Evolutionary conservation across 1,140 invertebrate genomes (phyloP).

Genomic region (Eriocheir sinensis): DNA sequence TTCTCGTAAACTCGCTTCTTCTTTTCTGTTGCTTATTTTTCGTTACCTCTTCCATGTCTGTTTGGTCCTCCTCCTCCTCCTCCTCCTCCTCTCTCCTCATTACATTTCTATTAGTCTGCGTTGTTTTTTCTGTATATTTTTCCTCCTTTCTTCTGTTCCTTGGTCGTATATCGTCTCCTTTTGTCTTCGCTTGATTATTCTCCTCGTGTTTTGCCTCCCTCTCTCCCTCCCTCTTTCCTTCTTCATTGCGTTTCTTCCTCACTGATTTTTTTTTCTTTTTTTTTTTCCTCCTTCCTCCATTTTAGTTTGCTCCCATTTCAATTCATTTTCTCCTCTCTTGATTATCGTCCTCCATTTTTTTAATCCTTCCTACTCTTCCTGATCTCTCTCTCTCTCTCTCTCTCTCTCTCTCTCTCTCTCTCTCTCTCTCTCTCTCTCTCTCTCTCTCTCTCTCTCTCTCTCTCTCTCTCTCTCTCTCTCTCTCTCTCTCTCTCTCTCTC

Average conservation of each 20-base stretch:
- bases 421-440: background rate
- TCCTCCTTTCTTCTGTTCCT: background rate
- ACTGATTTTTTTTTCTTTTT: background rate
- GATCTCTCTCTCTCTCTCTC: too few relatives aligned
- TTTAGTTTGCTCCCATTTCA: background rate
- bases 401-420: too few relatives aligned
- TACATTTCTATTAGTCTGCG: too few relatives aligned
- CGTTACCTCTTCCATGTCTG: too few relatives aligned
- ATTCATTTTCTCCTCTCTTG: background rate
- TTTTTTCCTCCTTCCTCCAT: background rate
- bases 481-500: background rate
- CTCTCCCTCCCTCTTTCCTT: background rate
- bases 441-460: background rate
- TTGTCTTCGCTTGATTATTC: background rate
- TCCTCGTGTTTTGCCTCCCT: background rate
- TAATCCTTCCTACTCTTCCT: background rate
- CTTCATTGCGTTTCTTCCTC: background rate
- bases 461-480: background rate
- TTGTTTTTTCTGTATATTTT: too few relatives aligned
- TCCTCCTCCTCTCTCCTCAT: too few relatives aligned
- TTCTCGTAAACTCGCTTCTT: too few relatives aligned
- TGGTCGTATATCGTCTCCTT: background rate
- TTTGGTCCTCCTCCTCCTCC: too few relatives aligned
- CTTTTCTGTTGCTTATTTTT: too few relatives aligned
- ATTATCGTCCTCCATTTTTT: background rate